phyloP scores from a whole-genome alignment of 2,797 vertebrate genomes.

The Ptychobarbus kaznakovi region DNA sequence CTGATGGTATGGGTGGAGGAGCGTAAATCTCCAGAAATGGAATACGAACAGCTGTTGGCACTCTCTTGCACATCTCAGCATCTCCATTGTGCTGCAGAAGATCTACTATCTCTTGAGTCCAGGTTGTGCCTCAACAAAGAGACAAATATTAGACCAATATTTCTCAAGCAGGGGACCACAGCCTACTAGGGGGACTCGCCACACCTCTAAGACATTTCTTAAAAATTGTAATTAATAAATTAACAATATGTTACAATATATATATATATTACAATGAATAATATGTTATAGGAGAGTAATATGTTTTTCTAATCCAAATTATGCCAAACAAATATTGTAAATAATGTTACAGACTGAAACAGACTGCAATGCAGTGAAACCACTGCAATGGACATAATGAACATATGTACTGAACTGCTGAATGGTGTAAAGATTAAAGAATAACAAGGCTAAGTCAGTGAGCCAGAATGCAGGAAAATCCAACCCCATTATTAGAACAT shows the following conservation, averaged over 20 bases:
- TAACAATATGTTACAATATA: background rate
- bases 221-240: background rate
- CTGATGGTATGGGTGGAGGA: conserved; percentile 77
- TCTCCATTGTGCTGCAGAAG: conserved; percentile 83
- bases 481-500: too few relatives aligned
- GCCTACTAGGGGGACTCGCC: background rate
- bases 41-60: conserved; percentile 77
- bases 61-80: conserved; percentile 78
- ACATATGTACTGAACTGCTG: too few relatives aligned
- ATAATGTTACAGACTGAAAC: background rate
- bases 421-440: too few relatives aligned
- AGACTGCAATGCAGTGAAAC: background rate
- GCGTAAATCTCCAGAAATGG: conserved; percentile 85
- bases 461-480: too few relatives aligned
- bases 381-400: background rate
- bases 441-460: too few relatives aligned
- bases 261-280: background rate
- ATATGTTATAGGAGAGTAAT: background rate
- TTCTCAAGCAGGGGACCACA: background rate
- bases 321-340: background rate
- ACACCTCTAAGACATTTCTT: background rate
- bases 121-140: conserved; percentile 85
- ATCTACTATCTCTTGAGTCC: conserved; percentile 91
- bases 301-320: background rate
- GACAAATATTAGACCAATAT: background rate